Base-by-base conservation (phyloP, 2,797 vertebrate species). In the Tiaroga cobitis region DNA sequence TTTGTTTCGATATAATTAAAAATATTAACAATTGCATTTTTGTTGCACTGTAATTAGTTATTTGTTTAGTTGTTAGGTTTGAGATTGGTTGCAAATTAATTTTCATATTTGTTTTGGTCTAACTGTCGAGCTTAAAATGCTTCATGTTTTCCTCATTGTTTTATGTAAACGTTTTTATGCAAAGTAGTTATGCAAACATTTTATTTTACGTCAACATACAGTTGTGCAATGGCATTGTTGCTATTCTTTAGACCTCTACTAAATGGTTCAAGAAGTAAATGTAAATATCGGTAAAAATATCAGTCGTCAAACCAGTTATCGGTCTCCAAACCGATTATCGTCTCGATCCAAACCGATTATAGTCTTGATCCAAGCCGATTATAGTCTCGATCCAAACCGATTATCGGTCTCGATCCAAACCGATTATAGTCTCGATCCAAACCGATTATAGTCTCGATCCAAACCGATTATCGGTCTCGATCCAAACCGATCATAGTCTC, bases 181-280 rank as follows among this genome's bases (percentile, higher is more conserved):
- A 49, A 16, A 51, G 5, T 51, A 56, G 24, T 56, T 16, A 37
- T 37, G 32, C 51, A 76, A 37, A 59, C 32, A 18, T 77, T 77
- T 74, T 51, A 54, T 77, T 77, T 61, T 19, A 41, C 5, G 15
- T 61, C 24, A 41, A 77, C 54, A 77, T 59, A 54, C 32, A 72
- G 41, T 26, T n/a, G 39, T 29, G 39, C 15, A 72, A 72, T 26
- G 39, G 15, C 70, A 54, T 34, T 1, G 11, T 32, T 56, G 19
- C 29, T 21, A 15, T 75, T 77, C 51, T 77, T 26, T 39, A 41
- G 54, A 43, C 75, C 39, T 41, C 54, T n/a, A 61, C 8, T 26
- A 76, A 24, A 56, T 41, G 54, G 24, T n/a, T 59, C 8, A 61
- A 41, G 7, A 16, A 56, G 11, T 37, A 21, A 56, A 76, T n/a